phyloP scores from a whole-genome alignment of 1,140 invertebrate genomes.

The Drosophila rufa region DNA sequence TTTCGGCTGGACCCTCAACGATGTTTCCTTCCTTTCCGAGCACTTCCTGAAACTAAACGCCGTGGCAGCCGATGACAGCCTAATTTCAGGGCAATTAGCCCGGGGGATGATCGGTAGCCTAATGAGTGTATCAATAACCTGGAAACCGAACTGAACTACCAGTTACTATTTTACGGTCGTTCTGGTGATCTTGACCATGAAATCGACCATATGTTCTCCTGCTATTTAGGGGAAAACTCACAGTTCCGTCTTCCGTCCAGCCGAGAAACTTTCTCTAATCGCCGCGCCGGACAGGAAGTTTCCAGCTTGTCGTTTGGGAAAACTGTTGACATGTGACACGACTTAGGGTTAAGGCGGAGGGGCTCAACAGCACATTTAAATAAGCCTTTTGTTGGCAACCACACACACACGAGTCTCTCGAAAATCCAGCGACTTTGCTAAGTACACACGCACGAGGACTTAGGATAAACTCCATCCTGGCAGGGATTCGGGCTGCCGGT shows the following conservation, averaged over 20 bases:
- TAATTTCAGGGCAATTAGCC: constrained; percentile 59
- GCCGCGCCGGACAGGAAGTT: constrained; percentile 46
- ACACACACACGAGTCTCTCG: constrained; percentile 27
- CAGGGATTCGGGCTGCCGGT: constrained; percentile 4
- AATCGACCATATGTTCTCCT: constrained; percentile 43
- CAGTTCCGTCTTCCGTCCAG: constrained; percentile 17
- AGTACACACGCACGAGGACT: constrained; percentile 60
- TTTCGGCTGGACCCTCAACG: constrained; percentile 23
- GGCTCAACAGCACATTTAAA: constrained; percentile 53
- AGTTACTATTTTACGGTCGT: constrained; percentile 28
- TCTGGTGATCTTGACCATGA: constrained; percentile 38
- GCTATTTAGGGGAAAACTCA: constrained; percentile 20
- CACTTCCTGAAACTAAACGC: constrained; percentile 37
- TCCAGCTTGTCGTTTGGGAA: constrained; percentile 26
- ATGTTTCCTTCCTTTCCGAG: constrained; percentile 29
- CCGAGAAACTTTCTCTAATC: constrained; percentile 41
- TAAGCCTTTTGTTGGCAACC: constrained; percentile 56
- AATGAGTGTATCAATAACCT: constrained; percentile 63
- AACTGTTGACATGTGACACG: constrained; percentile 65
- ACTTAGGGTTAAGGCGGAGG: constrained; percentile 39
- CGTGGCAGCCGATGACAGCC: constrained; percentile 51
- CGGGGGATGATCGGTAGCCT: constrained; percentile 51
- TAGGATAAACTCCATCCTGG: constrained; percentile 22
- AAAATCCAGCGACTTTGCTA: constrained; percentile 65
- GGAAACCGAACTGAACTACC: constrained; percentile 28